Evolutionary conservation across 30 jellyfish, hydroid and myxozoan genomes (phyloP).

Genomic region (Catostylus mosaicus): DNA sequence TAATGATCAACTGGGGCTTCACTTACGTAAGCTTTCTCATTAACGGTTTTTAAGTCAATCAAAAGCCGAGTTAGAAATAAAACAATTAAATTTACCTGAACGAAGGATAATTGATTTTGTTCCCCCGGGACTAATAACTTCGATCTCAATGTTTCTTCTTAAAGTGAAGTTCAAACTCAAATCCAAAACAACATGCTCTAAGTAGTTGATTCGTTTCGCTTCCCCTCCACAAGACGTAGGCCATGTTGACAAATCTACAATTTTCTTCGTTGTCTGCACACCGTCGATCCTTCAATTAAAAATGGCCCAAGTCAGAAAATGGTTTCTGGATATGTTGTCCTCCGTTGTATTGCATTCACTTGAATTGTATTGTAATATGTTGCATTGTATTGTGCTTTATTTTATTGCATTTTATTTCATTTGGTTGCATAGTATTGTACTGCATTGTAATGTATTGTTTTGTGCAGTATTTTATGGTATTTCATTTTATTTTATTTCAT

Average conservation of each 20-base stretch:
- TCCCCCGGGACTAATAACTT: conserved; percentile 40
- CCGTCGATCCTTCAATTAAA: conserved; percentile 37
- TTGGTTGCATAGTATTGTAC: too few species aligned
- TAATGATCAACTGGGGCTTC: background rate
- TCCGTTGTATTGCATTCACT: too few species aligned
- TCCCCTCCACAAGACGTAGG: conserved; percentile 29
- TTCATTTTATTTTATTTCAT: too few species aligned
- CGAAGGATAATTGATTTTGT: conserved; percentile 63
- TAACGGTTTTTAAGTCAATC: background rate
- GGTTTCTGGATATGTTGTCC: too few species aligned
- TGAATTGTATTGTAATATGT: too few species aligned
- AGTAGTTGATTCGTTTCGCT: conserved; percentile 14
- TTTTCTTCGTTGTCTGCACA: background rate
- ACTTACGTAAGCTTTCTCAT: background rate
- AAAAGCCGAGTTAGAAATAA: background rate
- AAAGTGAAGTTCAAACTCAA: background rate
- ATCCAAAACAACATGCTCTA: conserved; percentile 30
- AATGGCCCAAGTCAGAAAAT: too few species aligned
- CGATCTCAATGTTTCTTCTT: conserved; percentile 12
- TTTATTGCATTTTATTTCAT: too few species aligned
- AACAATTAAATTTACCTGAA: conserved; percentile 9
- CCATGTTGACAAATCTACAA: conserved; percentile 6
- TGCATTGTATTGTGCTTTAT: too few species aligned
- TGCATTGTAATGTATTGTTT: too few species aligned
- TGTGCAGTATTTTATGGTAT: too few species aligned